phyloP scores from a whole-genome alignment of 1,140 invertebrate genomes.

The Muscidifurax raptorellus region DNA sequence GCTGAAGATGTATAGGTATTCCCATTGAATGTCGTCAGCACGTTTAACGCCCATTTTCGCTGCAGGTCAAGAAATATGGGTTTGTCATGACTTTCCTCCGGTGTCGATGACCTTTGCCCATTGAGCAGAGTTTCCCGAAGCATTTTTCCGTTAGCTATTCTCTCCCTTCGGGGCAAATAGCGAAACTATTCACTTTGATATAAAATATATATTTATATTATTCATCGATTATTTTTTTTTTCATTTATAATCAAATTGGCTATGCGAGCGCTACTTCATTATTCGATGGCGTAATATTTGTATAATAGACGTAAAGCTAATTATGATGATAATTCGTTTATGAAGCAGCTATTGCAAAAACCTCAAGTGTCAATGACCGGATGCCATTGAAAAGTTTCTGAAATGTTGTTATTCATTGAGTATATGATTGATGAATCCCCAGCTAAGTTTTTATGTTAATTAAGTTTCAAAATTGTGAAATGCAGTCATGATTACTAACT shows the following conservation, averaged over 20 bases:
- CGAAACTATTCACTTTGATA: background rate
- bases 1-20: background rate
- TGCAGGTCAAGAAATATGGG: background rate
- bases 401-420: background rate
- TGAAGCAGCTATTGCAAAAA: background rate
- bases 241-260: too few relatives aligned
- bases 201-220: too few relatives aligned
- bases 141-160: background rate
- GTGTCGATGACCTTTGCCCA: conserved; percentile 31
- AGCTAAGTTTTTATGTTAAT: background rate
- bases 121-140: background rate
- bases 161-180: background rate
- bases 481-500: background rate
- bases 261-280: too few relatives aligned
- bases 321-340: too few relatives aligned
- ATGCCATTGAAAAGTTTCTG: background rate
- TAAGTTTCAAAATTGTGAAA: background rate
- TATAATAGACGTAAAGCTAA: too few relatives aligned
- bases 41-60: background rate
- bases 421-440: background rate
- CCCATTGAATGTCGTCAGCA: background rate
- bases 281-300: too few relatives aligned
- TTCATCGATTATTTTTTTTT: too few relatives aligned
- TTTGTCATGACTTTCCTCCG: background rate
- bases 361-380: background rate